Conservation (phyloP, 2,888 invertebrate species). For the Lottia gigantea region DNA sequence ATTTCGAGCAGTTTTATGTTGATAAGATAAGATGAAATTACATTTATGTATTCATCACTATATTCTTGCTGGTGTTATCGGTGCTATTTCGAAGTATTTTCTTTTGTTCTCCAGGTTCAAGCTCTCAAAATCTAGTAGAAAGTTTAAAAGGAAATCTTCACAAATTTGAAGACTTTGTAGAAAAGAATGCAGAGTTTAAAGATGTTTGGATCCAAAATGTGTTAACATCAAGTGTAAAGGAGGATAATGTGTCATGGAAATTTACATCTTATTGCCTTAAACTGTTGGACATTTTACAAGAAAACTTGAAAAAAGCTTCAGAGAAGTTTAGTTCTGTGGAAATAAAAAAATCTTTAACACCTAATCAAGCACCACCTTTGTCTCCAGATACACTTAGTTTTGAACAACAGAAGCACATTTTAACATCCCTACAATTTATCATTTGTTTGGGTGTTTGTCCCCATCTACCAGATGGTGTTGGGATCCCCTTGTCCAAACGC, state of each 20-base stretch:
- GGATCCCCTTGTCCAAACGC: constrained; percentile 71
- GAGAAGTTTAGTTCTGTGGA: constrained; percentile 24
- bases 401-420: constrained; percentile 76
- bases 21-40: too few relatives aligned
- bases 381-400: constrained; percentile 73
- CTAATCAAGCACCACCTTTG: constrained; percentile 41
- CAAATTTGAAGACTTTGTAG: not conserved
- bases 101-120: too few relatives aligned
- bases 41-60: too few relatives aligned
- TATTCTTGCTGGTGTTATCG: too few relatives aligned
- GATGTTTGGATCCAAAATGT: constrained; percentile 15
- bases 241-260: constrained; percentile 33
- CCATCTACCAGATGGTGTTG: constrained; percentile 77
- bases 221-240: not conserved
- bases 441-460: constrained; percentile 77
- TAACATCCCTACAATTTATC: constrained; percentile 75
- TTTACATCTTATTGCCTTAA: constrained; percentile 40
- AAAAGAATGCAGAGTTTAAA: not conserved
- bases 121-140: not conserved
- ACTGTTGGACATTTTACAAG: constrained; percentile 34
- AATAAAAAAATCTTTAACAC: constrained; percentile 19
- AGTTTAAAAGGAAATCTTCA: not conserved
- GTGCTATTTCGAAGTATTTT: too few relatives aligned
- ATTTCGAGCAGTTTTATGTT: too few relatives aligned
- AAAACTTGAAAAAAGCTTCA: constrained; percentile 25